Conservation (phyloP, 2,113 vertebrate species). For the Thermophis baileyi region DNA sequence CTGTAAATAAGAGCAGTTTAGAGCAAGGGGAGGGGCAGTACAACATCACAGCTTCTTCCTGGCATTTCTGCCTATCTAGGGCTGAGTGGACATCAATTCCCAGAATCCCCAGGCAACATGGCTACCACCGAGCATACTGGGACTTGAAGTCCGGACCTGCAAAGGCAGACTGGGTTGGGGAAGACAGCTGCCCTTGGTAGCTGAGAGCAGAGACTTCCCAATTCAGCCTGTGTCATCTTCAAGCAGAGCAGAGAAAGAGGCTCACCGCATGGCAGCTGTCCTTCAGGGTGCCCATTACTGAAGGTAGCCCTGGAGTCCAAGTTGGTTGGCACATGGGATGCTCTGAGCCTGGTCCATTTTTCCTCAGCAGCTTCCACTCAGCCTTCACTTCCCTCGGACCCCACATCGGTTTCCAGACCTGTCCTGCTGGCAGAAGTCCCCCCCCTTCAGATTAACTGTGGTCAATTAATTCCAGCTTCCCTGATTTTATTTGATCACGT, state of each 20-base stretch:
- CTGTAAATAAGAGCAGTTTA: neutral
- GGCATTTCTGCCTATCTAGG: neutral
- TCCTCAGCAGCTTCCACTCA: neutral
- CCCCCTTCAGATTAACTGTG: accelerated
- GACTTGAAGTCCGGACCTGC: neutral
- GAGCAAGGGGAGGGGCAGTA: neutral
- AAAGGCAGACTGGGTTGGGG: neutral
- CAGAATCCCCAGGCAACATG: neutral
- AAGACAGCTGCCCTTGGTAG: neutral
- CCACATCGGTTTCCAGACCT: neutral
- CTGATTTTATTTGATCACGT: constrained; percentile 50
- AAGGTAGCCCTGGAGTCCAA: neutral
- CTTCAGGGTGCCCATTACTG: neutral
- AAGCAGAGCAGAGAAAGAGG: neutral
- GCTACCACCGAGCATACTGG: neutral
- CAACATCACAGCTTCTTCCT: too few species aligned
- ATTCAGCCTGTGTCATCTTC: neutral
- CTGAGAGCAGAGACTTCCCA: neutral
- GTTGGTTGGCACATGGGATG: neutral
- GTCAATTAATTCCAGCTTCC: constrained; percentile 46
- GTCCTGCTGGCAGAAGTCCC: neutral
- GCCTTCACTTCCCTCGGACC: neutral
- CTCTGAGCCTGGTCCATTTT: neutral
- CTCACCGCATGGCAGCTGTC: neutral
- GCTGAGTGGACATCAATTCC: neutral